Percentiles rank a stretch among this genome's conserved stretches.
phyloP scores from a whole-genome alignment of 2,113 vertebrate species.

The Rhagologus leucostigma region DNA sequence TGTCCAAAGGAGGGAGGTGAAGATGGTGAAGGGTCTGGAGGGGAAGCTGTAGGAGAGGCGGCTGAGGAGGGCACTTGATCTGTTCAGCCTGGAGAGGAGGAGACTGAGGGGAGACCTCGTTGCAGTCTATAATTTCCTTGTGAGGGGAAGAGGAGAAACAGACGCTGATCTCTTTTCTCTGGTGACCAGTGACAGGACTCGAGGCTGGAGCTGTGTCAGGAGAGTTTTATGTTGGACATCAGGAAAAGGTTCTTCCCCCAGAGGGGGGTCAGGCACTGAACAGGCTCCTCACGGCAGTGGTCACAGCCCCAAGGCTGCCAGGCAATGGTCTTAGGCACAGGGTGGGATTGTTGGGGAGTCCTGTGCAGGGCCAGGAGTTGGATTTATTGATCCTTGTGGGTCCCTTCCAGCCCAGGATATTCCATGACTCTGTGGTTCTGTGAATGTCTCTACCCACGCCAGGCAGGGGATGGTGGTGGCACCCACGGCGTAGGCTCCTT shows the following conservation, averaged over 20 bases:
- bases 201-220: background rate
- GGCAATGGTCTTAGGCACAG: background rate
- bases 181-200: background rate
- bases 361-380: background rate
- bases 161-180: background rate
- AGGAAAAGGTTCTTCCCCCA: background rate
- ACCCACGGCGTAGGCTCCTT: fast-evolving
- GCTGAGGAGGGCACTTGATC: background rate
- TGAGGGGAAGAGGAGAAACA: background rate
- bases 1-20: background rate
- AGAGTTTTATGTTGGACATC: background rate
- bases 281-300: background rate
- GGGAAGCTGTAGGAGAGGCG: fast-evolving
- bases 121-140: background rate
- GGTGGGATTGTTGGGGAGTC: background rate
- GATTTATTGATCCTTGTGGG: background rate
- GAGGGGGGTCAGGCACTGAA: background rate
- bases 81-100: background rate
- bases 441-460: too few species aligned
- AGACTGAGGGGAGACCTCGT: background rate
- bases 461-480: background rate
- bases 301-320: background rate
- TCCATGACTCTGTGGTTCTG: background rate
- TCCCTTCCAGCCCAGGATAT: background rate
- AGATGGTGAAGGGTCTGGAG: background rate